Conservation (phyloP, 53 echinoderm and acorn worm genomes). For the Henricia sp. region DNA sequence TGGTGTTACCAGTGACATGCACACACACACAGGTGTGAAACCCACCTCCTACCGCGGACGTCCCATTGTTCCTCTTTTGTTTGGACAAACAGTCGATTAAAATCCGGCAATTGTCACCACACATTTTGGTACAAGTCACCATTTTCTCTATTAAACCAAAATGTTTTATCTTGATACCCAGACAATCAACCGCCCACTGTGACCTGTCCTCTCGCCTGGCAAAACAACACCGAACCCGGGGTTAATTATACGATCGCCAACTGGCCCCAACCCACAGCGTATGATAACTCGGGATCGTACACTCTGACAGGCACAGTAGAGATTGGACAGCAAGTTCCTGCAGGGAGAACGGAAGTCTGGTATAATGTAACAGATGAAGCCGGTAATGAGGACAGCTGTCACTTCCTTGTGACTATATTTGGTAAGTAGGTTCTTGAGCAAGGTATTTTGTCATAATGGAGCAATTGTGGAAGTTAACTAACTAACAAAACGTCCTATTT, state of each 20-base stretch:
- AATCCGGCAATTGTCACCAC: too few relatives aligned
- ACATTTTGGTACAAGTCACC: not conserved
- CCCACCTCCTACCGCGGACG: too few relatives aligned
- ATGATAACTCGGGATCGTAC: not conserved
- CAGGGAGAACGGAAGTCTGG: not conserved
- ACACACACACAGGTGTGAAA: too few relatives aligned
- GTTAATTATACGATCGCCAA: not conserved
- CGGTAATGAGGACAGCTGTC: slow-evolving; percentile 52
- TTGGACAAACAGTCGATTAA: too few relatives aligned
- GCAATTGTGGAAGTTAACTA: too few relatives aligned
- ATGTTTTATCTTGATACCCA: not conserved
- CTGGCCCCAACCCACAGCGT: not conserved
- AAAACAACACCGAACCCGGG: not conserved
- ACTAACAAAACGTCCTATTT: too few relatives aligned
- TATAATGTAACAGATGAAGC: slow-evolving; percentile 45
- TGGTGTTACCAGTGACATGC: too few relatives aligned
- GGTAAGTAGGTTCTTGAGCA: not conserved
- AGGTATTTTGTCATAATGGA: not conserved
- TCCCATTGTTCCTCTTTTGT: too few relatives aligned
- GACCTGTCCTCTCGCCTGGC: not conserved
- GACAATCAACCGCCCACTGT: not conserved
- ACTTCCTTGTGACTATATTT: slow-evolving; percentile 33
- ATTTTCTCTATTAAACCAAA: not conserved
- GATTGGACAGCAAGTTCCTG: not conserved
- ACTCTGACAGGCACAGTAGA: not conserved